These are phyloP conservation scores for Ramphastos sulfuratus DNA, from an alignment of 2,113 vertebrate genomes.

Conservation along the genomic window DNA sequence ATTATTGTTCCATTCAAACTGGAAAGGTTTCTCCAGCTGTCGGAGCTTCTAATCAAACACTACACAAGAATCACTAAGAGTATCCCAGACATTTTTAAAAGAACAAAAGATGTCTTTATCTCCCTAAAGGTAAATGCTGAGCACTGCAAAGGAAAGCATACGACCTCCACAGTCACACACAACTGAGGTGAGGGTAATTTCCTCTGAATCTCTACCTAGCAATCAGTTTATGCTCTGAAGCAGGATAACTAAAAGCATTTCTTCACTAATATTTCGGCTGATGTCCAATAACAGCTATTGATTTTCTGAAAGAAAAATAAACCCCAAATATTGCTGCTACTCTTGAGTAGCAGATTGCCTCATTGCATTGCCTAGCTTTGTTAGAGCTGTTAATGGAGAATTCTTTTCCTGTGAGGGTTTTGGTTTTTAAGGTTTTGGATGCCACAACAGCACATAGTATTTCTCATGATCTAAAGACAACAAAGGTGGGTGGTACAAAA, in stretches of 20 bases:
- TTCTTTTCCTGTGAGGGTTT: background rate
- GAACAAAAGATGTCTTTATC: background rate
- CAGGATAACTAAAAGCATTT: background rate
- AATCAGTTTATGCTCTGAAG: background rate
- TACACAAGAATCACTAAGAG: background rate
- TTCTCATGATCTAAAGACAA: background rate
- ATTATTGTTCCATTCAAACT: background rate
- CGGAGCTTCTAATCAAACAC: background rate
- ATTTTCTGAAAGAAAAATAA: background rate
- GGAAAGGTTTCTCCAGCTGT: background rate
- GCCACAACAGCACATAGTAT: background rate
- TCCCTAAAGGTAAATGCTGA: background rate
- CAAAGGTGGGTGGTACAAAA: background rate
- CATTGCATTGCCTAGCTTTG: background rate
- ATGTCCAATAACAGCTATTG: background rate
- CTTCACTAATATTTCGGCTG: background rate
- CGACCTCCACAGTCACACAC: background rate
- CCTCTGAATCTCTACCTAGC: background rate
- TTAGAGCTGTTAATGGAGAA: background rate
- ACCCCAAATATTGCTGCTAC: background rate
- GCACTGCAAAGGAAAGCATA: background rate
- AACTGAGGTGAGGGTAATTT: accelerated
- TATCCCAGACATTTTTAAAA: background rate
- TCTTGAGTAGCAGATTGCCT: background rate
- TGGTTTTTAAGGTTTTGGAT: background rate